Evolutionary conservation across 2,797 vertebrate genomes (phyloP).

Genomic region (Odontamblyopus lacepedii): DNA sequence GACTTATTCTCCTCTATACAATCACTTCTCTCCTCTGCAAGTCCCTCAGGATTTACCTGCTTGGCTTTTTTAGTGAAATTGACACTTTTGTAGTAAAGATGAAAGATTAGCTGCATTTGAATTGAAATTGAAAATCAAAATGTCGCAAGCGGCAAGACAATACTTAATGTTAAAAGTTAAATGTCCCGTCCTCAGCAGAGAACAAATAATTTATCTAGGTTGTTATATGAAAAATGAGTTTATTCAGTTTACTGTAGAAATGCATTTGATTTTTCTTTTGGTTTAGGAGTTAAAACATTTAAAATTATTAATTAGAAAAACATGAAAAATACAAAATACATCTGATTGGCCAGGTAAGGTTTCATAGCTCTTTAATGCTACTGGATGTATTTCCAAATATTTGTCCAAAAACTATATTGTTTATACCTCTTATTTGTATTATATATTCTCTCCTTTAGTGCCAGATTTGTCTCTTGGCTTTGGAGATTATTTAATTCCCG

Average conservation of each 20-base stretch:
- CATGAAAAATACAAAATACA: too few relatives aligned
- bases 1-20: conserved; percentile 21
- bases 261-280: too few relatives aligned
- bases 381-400: not conserved
- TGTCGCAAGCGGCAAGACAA: not conserved
- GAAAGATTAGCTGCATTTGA: not conserved
- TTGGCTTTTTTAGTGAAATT: conserved; percentile 30
- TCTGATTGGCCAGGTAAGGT: too few relatives aligned
- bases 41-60: conserved; percentile 31
- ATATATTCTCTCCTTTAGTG: conserved; percentile 53
- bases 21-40: not conserved
- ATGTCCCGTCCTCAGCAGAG: too few relatives aligned
- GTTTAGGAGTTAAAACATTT: too few relatives aligned
- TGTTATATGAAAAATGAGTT: not conserved
- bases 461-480: conserved; percentile 28
- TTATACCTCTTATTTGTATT: conserved; percentile 9
- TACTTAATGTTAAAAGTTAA: too few relatives aligned
- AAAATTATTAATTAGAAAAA: too few relatives aligned
- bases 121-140: not conserved
- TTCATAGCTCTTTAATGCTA: too few relatives aligned
- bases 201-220: not conserved
- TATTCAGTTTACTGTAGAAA: not conserved
- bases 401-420: not conserved
- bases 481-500: conserved; percentile 48
- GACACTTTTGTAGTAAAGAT: conserved; percentile 39